These are phyloP conservation scores for Acanthochromis polyacanthus DNA, from an alignment of 2,113 vertebrate genomes.

Conservation along the genomic window DNA sequence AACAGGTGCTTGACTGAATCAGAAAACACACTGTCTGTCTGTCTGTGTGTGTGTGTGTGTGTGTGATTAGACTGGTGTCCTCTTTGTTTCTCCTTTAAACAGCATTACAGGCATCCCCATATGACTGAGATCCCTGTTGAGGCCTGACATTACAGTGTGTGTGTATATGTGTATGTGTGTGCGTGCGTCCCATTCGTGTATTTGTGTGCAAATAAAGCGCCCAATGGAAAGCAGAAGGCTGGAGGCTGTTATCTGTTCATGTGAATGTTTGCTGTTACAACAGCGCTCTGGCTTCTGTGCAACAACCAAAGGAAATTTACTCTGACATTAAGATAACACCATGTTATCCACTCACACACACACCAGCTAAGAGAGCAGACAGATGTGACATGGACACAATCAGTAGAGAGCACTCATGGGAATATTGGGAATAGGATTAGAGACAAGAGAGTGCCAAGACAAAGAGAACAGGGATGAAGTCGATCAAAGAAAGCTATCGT, in stretches of 20 bases:
- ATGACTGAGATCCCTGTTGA: constrained; percentile 41
- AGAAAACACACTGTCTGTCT: constrained; percentile 7
- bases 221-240: constrained; percentile 65
- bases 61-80: constrained; percentile 2
- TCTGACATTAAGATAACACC: constrained; percentile 60
- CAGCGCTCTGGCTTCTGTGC: constrained; percentile 70
- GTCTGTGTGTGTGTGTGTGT: neutral
- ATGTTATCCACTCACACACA: constrained; percentile 10
- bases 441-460: constrained; percentile 8
- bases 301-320: constrained; percentile 53
- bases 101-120: constrained; percentile 42
- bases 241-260: constrained; percentile 60
- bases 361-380: constrained; percentile 23
- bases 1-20: constrained; percentile 64
- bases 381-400: constrained; percentile 63
- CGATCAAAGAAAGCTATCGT: constrained; percentile 31
- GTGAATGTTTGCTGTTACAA: constrained; percentile 74
- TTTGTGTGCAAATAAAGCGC: constrained; percentile 76
- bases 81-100: constrained; percentile 62
- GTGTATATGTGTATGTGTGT: no score
- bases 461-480: neutral
- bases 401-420: constrained; percentile 51
- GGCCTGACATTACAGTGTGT: constrained; percentile 27
- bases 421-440: constrained; percentile 60
- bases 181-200: constrained; percentile 34